Conservation (phyloP, 2,888 invertebrate species). For the Nebria salina region DNA sequence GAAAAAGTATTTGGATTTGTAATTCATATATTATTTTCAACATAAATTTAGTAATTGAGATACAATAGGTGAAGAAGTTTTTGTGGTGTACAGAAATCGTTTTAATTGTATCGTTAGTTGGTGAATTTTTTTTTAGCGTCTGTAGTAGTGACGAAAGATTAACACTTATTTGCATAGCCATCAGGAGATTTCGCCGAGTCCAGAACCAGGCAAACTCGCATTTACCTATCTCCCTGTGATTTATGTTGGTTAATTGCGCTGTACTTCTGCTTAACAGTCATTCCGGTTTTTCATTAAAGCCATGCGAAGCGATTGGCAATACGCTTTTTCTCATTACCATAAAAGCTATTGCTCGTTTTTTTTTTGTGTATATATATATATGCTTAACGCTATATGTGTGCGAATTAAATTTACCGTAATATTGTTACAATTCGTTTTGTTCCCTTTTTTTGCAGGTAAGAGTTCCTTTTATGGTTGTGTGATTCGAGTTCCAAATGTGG, state of each 20-base stretch:
- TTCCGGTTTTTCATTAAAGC: conserved; percentile 20
- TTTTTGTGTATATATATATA: not conserved
- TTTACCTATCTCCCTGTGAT: conserved; percentile 23
- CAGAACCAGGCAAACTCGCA: conserved; percentile 3
- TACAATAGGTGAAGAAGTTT: not conserved
- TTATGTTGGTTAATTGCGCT: conserved; percentile 19
- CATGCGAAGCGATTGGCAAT: conserved; percentile 18
- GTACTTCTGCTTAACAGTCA: conserved; percentile 16
- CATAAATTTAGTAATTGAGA: not conserved
- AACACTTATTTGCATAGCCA: conserved; percentile 19
- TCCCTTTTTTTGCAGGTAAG: conserved; percentile 26
- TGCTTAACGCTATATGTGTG: not conserved
- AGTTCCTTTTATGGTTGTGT: not conserved
- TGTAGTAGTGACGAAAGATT: conserved; percentile 11
- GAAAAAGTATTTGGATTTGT: too few species aligned
- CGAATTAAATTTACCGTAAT: conserved; percentile 22
- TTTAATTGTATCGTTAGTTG: not conserved
- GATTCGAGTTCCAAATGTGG: conserved; percentile 10
- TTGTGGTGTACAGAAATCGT: not conserved
- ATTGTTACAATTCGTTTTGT: conserved; percentile 25
- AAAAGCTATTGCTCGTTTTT: conserved; percentile 17
- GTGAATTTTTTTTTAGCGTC: not conserved
- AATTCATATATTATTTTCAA: not conserved
- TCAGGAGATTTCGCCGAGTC: conserved; percentile 8
- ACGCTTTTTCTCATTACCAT: conserved; percentile 26